phyloP scores from a whole-genome alignment of 2,888 invertebrate species.

The Agrypnus murinus region DNA sequence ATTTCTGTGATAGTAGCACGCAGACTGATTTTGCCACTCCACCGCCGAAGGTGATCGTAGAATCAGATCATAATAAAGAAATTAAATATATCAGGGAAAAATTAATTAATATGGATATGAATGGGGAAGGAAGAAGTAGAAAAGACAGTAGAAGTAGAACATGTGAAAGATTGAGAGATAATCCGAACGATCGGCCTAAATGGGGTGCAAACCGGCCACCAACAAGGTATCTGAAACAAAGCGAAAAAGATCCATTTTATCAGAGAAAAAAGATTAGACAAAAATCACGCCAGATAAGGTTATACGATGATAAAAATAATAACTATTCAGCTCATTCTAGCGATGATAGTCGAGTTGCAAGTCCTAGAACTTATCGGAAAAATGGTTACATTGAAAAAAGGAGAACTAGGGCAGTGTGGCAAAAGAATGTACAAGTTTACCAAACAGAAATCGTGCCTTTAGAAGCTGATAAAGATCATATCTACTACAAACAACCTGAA shows the following conservation, averaged over 20 bases:
- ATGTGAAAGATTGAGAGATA: slow-evolving; percentile 75
- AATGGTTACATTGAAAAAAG: slow-evolving; percentile 71
- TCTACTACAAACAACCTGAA: slow-evolving; percentile 63
- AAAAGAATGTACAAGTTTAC: slow-evolving; percentile 68
- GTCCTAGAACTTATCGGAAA: slow-evolving; percentile 72
- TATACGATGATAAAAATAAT: slow-evolving; percentile 73
- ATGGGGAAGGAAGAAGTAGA: slow-evolving; percentile 71
- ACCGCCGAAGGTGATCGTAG: slow-evolving; percentile 48
- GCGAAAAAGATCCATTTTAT: slow-evolving; percentile 91
- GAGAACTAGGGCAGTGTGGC: slow-evolving; percentile 67
- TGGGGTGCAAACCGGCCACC: slow-evolving; percentile 86
- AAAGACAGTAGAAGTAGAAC: slow-evolving; percentile 75
- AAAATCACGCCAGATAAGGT: slow-evolving; percentile 74
- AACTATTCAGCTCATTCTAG: slow-evolving; percentile 76
- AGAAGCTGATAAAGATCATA: slow-evolving; percentile 73
- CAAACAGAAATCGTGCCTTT: slow-evolving; percentile 72
- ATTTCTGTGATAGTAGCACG: slow-evolving; percentile 78
- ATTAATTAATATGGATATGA: slow-evolving; percentile 72
- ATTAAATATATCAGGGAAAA: slow-evolving; percentile 64
- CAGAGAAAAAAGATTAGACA: slow-evolving; percentile 81
- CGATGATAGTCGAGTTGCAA: slow-evolving; percentile 77
- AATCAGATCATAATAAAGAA: slow-evolving; percentile 66
- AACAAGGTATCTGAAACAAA: slow-evolving; percentile 90
- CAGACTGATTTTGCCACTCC: slow-evolving; percentile 75
- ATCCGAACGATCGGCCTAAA: slow-evolving; percentile 80